Conservation (phyloP, 35 echinoderm and acorn worm species). For the Apostichopus parvimensis region DNA sequence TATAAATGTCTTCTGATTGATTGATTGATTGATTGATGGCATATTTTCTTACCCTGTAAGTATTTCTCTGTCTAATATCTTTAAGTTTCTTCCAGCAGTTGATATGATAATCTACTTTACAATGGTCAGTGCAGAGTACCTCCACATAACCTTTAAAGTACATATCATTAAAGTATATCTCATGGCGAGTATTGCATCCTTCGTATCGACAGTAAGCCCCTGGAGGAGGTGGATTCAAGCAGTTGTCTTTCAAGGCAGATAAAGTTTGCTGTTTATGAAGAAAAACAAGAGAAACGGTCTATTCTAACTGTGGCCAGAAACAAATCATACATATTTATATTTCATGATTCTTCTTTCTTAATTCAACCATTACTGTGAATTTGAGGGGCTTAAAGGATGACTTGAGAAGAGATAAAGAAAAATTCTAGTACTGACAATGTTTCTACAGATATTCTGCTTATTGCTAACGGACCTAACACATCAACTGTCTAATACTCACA, state of each 20-base stretch:
- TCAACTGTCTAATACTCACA: too few species aligned
- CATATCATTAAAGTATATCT: slow-evolving; percentile 83
- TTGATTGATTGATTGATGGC: not conserved
- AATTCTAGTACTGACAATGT: too few species aligned
- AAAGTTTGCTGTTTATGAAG: slow-evolving; percentile 44
- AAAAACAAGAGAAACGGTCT: slow-evolving; percentile 20
- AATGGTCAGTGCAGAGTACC: slow-evolving; percentile 71
- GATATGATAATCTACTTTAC: slow-evolving; percentile 78
- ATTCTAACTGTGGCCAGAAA: too few species aligned
- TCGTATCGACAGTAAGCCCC: slow-evolving; percentile 65
- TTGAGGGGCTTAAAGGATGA: too few species aligned
- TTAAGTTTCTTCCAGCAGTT: slow-evolving; percentile 84
- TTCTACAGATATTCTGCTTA: too few species aligned
- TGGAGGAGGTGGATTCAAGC: slow-evolving; percentile 61
- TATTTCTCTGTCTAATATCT: slow-evolving; percentile 30
- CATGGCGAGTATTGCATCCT: slow-evolving; percentile 50
- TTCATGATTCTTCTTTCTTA: too few species aligned
- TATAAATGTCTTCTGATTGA: not conserved
- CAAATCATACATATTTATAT: too few species aligned
- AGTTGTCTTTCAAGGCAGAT: slow-evolving; percentile 47
- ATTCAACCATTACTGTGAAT: too few species aligned
- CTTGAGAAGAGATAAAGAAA: too few species aligned
- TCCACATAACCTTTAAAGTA: slow-evolving; percentile 85
- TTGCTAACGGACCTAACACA: too few species aligned
- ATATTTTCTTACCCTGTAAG: slow-evolving; percentile 52